These are phyloP conservation scores for Mungos mungo DNA, from an alignment of 2,113 vertebrate species.

Conservation along the genomic window DNA sequence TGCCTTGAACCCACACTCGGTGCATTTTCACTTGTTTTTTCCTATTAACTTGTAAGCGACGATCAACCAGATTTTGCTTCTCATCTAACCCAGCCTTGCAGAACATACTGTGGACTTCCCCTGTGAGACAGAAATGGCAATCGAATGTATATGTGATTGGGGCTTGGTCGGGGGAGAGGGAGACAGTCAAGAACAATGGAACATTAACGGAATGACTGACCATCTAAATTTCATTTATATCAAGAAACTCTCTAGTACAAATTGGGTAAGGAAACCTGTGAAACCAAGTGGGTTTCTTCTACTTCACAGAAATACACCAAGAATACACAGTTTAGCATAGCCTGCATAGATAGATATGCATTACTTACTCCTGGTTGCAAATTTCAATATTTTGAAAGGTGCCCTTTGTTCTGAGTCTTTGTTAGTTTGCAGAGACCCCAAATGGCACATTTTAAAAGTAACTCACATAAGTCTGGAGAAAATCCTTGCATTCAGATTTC, in stretches of 20 bases:
- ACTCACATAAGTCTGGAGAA: conserved; percentile 19
- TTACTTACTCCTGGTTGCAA: background rate
- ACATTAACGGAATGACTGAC: background rate
- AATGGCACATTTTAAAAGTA: conserved; percentile 40
- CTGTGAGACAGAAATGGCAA: conserved; percentile 83
- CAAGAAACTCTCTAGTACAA: background rate
- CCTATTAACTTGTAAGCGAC: conserved; percentile 94
- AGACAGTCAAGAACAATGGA: background rate
- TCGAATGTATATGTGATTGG: conserved; percentile 25
- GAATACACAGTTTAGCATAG: background rate
- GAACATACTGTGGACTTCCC: conserved; percentile 91
- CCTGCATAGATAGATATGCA: background rate
- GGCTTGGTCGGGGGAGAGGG: too few relatives aligned
- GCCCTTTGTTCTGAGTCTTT: background rate
- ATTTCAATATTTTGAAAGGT: conserved; percentile 36
- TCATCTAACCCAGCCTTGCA: conserved; percentile 91
- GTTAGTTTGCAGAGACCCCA: conserved; percentile 14
- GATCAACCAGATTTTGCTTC: conserved; percentile 94
- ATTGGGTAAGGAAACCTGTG: background rate
- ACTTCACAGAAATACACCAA: background rate
- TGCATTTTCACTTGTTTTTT: conserved; percentile 93
- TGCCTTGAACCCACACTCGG: conserved; percentile 95
- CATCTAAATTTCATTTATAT: conserved; percentile 22
- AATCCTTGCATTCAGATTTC: background rate
- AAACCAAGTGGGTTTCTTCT: background rate